Percentiles rank a stretch among this genome's conserved stretches.
These are phyloP conservation scores for Vireo griseus DNA, from an alignment of 2,797 vertebrate species.

Conservation along the genomic window DNA sequence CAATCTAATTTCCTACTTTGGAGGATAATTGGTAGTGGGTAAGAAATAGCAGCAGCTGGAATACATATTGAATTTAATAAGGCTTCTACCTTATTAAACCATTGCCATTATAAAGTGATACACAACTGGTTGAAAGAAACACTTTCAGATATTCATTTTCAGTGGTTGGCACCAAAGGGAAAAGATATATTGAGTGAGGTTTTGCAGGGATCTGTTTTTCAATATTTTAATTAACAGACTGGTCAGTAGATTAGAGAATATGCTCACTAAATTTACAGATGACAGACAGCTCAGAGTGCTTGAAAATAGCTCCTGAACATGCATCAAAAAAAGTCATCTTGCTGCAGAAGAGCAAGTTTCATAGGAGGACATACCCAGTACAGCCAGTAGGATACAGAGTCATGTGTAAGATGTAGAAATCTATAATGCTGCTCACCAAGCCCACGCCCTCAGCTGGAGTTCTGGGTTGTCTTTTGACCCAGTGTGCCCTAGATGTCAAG, in stretches of 20 bases:
- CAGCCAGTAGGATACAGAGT: neutral
- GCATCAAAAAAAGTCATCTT: neutral
- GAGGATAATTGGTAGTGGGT: neutral
- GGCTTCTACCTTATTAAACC: neutral
- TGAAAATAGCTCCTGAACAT: neutral
- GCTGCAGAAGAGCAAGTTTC: neutral
- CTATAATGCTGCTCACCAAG: neutral
- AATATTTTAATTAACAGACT: conserved; percentile 31
- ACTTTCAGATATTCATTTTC: conserved; percentile 3
- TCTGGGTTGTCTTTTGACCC: neutral
- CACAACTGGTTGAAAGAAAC: neutral
- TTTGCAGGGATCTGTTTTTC: neutral
- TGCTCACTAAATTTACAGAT: neutral
- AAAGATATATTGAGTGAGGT: neutral
- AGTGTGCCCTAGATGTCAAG: neutral
- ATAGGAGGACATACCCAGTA: neutral
- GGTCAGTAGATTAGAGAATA: neutral
- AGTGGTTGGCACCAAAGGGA: neutral
- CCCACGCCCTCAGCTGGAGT: neutral
- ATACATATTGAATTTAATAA: neutral
- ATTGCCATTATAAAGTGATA: neutral
- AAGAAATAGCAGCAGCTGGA: conserved; percentile 10
- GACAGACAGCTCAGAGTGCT: neutral
- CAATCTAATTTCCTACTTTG: conserved; percentile 9
- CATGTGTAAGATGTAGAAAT: accelerated